A percentile compares a stretch with the other conserved stretches of the same genome.
Evolutionary conservation across 2,888 invertebrate genomes (phyloP).

Genomic region (Troilus luridus): DNA sequence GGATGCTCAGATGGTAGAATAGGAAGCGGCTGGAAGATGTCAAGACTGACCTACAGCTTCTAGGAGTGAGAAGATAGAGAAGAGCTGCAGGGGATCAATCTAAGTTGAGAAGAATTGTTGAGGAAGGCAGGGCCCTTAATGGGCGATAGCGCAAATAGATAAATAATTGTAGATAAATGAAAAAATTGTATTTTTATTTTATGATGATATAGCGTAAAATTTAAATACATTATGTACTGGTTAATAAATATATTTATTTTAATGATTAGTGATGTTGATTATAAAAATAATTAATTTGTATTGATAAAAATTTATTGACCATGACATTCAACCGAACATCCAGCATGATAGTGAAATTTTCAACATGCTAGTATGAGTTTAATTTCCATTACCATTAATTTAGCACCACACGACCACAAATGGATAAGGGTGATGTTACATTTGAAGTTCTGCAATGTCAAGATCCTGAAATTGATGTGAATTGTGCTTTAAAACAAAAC

Average conservation of each 20-base stretch:
- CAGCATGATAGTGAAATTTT: background rate
- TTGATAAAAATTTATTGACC: background rate
- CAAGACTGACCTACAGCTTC: too few relatives aligned
- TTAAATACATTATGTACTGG: background rate
- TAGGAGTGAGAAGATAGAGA: too few relatives aligned
- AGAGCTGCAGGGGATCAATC: too few relatives aligned
- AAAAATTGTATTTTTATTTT: too few relatives aligned
- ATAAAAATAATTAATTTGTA: background rate
- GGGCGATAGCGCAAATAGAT: too few relatives aligned
- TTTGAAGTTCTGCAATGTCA: conserved; percentile 42
- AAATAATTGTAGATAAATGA: too few relatives aligned
- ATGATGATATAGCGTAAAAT: background rate
- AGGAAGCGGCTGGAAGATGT: too few relatives aligned
- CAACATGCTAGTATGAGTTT: conserved; percentile 29
- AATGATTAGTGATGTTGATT: background rate
- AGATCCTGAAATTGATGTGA: conserved; percentile 39
- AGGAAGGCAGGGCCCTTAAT: too few relatives aligned
- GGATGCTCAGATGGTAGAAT: too few relatives aligned
- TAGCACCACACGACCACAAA: background rate
- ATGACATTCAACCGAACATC: background rate
- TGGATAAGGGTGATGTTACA: background rate
- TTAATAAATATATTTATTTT: background rate
- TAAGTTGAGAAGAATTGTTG: too few relatives aligned
- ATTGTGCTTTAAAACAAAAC: conserved; percentile 10
- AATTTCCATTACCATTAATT: conserved; percentile 41